These are phyloP conservation scores for Orchesella cincta DNA, from an alignment of 1,140 invertebrate genomes.

Conservation along the genomic window DNA sequence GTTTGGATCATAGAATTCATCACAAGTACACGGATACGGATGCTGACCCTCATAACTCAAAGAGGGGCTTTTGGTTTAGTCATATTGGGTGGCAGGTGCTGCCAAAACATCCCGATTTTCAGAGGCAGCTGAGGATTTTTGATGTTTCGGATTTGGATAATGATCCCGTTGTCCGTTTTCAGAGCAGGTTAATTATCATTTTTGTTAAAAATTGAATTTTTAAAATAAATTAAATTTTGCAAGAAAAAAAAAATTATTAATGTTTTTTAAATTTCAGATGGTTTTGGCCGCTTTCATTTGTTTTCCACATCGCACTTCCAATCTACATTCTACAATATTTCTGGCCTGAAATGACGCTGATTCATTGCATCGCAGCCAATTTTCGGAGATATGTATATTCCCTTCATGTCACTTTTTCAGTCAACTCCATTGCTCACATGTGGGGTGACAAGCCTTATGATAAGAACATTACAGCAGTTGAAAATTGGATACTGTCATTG, in stretches of 20 bases:
- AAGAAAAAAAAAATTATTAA: too few relatives aligned
- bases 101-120: conserved; percentile 86
- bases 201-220: too few relatives aligned
- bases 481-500: too few relatives aligned
- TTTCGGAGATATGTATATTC: conserved; percentile 77
- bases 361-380: conserved; percentile 67
- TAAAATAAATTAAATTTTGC: too few relatives aligned
- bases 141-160: conserved; percentile 78
- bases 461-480: too few relatives aligned
- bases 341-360: neutral
- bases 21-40: conserved; percentile 85
- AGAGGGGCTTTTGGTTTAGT: conserved; percentile 56
- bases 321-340: too few relatives aligned
- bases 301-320: conserved; percentile 83
- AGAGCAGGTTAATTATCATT: conserved; percentile 11
- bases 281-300: conserved; percentile 76
- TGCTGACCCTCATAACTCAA: conserved; percentile 93
- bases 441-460: conserved; percentile 70
- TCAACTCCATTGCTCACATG: conserved; percentile 72
- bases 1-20: conserved; percentile 9
- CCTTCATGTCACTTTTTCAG: conserved; percentile 70
- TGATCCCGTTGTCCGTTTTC: conserved; percentile 55
- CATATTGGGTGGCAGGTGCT: conserved; percentile 92
- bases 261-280: conserved; percentile 64
- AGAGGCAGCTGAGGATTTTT: conserved; percentile 77